Evolutionary conservation across 2,113 vertebrate species (phyloP).

Genomic region (Apteryx owenii): DNA sequence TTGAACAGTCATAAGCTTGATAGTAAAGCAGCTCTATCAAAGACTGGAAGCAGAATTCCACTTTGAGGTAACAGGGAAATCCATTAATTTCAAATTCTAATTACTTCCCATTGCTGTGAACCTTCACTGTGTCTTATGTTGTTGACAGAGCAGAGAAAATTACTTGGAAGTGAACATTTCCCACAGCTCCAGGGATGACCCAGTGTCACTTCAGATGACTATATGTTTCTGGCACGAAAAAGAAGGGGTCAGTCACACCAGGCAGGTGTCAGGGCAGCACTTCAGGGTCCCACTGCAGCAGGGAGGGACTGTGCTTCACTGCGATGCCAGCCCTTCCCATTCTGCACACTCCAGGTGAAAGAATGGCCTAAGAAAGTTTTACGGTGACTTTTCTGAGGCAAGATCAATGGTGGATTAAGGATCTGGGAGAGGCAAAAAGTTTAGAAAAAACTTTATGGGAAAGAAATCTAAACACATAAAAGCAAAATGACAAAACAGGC

Average conservation of each 20-base stretch:
- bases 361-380: background rate
- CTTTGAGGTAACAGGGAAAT: background rate
- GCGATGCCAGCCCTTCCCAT: background rate
- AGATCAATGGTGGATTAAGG: background rate
- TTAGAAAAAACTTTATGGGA: background rate
- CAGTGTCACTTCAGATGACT: background rate
- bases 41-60: background rate
- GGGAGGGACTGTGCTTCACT: background rate
- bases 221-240: background rate
- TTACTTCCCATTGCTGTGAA: background rate
- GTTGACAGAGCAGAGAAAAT: background rate
- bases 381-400: background rate
- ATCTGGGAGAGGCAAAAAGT: background rate
- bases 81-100: background rate
- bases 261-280: background rate
- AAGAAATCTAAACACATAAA: background rate
- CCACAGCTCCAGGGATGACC: background rate
- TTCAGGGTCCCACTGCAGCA: rapidly evolving
- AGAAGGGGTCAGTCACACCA: background rate
- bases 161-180: background rate
- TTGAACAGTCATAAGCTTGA: background rate
- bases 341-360: background rate
- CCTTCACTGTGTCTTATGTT: background rate
- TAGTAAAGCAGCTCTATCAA: background rate
- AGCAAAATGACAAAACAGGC: background rate